Conservation (phyloP, 2,888 invertebrate genomes). For the Copidosoma aretas region DNA sequence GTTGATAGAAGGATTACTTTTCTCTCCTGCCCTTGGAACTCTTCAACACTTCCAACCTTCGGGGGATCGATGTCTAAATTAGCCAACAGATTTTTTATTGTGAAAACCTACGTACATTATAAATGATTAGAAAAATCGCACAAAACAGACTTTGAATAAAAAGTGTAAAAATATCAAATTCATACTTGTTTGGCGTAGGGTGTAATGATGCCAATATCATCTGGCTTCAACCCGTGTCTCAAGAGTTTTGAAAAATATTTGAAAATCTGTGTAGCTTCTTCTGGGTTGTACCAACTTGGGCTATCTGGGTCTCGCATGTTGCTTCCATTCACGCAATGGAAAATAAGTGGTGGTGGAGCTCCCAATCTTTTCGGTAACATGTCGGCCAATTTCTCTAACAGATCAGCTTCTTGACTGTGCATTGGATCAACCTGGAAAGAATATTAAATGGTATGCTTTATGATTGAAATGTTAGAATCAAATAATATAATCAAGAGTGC, state of each 20-base stretch:
- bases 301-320: conserved; percentile 77
- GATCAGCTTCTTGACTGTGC: conserved; percentile 61
- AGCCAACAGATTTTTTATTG: conserved; percentile 67
- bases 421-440: conserved; percentile 57
- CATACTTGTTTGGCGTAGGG: conserved; percentile 90
- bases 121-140: conserved; percentile 31
- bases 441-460: conserved; percentile 1
- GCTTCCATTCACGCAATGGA: conserved; percentile 75
- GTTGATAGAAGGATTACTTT: conserved; percentile 78
- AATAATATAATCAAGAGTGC: conserved; percentile 15
- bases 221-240: conserved; percentile 68
- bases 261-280: conserved; percentile 75
- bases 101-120: conserved; percentile 65
- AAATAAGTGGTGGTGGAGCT: conserved; percentile 69
- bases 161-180: background rate
- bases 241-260: conserved; percentile 73
- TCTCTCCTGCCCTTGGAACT: conserved; percentile 86
- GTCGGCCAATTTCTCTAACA: conserved; percentile 58
- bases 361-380: conserved; percentile 58
- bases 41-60: conserved; percentile 83
- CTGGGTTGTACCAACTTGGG: conserved; percentile 89
- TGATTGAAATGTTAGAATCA: conserved; percentile 6
- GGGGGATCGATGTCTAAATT: conserved; percentile 66
- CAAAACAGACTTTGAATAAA: conserved; percentile 44
- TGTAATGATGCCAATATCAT: conserved; percentile 88